phyloP scores from a whole-genome alignment of 2,113 vertebrate genomes.

The Cephalophus harveyi region DNA sequence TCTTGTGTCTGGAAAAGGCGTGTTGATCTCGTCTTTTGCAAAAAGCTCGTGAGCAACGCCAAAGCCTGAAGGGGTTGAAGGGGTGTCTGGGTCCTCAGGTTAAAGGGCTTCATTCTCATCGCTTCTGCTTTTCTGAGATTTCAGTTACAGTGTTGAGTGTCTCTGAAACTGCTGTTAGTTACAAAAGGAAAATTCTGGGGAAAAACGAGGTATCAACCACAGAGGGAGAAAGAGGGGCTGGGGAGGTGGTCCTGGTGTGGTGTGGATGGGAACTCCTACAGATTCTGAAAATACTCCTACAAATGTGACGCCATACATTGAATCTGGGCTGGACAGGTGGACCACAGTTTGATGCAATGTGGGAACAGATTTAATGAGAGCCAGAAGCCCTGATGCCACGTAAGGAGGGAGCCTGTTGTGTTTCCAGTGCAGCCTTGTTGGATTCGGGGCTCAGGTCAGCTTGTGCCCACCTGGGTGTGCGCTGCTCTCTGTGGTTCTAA shows the following conservation, averaged over 20 bases:
- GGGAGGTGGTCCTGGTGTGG: background rate
- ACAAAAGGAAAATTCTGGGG: background rate
- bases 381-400: accelerated
- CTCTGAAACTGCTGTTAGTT: background rate
- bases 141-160: background rate
- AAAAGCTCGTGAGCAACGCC: background rate
- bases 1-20: background rate
- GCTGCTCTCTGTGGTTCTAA: background rate
- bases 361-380: background rate
- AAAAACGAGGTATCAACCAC: background rate
- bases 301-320: background rate
- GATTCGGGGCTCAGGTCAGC: background rate
- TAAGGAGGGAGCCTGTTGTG: accelerated
- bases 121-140: background rate
- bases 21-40: background rate
- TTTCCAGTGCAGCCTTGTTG: background rate
- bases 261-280: background rate
- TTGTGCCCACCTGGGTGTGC: too few relatives aligned
- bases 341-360: background rate
- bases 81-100: background rate
- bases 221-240: background rate
- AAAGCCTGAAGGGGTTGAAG: background rate
- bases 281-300: background rate
- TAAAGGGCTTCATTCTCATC: background rate
- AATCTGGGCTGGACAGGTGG: too few relatives aligned